These are phyloP conservation scores for Propithecus perrieri DNA, from an alignment of 2,797 vertebrate species.

Conservation along the genomic window DNA sequence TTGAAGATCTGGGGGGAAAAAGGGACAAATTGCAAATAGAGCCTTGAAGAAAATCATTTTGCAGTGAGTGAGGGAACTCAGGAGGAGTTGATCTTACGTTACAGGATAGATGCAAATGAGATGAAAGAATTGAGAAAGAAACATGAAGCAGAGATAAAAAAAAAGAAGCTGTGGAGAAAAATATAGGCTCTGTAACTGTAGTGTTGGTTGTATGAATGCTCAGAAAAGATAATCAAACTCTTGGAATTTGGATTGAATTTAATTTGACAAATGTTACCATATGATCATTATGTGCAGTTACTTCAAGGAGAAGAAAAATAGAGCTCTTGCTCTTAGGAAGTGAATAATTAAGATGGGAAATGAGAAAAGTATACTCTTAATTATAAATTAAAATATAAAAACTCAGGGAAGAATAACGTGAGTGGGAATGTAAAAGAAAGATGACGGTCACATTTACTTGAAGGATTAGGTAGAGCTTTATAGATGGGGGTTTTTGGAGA, in stretches of 20 bases:
- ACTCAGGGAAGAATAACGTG: neutral
- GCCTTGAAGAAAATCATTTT: neutral
- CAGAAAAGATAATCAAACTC: neutral
- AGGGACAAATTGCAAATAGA: neutral
- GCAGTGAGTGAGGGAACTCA: neutral
- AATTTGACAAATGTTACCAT: neutral
- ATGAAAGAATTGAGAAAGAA: neutral
- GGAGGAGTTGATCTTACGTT: neutral
- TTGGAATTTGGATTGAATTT: neutral
- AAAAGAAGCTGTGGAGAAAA: neutral
- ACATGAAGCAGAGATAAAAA: neutral
- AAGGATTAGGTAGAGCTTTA: neutral
- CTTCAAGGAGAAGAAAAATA: slow-evolving; percentile 11
- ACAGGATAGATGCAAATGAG: neutral
- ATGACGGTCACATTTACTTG: neutral
- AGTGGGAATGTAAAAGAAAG: neutral
- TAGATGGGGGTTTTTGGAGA: neutral
- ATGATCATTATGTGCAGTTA: neutral
- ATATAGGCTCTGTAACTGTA: neutral
- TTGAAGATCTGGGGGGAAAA: neutral
- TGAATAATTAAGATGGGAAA: neutral
- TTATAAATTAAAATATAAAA: neutral
- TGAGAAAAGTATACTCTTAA: neutral
- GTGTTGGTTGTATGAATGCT: neutral
- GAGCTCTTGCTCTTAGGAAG: neutral